Evolutionary conservation across 2,797 vertebrate genomes (phyloP), one percentile per base, ranked within the genome.

Genomic region (Diplodus puntazzo): DNA sequence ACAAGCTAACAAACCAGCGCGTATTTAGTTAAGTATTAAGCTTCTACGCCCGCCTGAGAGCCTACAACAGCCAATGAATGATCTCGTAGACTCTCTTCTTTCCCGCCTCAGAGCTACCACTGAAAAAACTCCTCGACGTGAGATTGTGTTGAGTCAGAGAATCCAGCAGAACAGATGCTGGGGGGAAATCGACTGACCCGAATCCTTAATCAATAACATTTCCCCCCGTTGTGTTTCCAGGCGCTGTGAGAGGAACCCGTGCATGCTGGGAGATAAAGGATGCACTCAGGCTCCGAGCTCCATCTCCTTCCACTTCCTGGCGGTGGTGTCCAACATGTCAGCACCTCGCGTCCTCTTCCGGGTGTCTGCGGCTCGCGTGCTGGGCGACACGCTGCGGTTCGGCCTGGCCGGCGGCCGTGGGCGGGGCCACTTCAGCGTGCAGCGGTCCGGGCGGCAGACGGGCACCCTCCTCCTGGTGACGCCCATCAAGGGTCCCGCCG

Each of bases 241-340:
- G 87, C 96, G 96, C 55, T 97, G 97, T 1, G 96, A 97, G 90
- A 95, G 95, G 87, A 96, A 94, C 80, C 96, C 96, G 0, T 98
- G 97, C 68, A 92, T 95, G 68, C 71, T 94, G 82, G 95, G 93
- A 25, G 96, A 95, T 89, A 80, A 69, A 46, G 85, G 84, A 3
- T 97, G 97, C 87, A 71, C 73, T 8, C 92, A 93, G 80, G 95
- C 97, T 0, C 95, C 97, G 14, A 93, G 89, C 88, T 97, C 96
- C 21, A 88, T 97, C 89, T 96, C 95, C 86, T 97, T 96, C 92
- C 96, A 97, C 91, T 97, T 95, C 91, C 92, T 97, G 79, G 89
- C 96, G 0, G 77, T 97, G 60, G 95, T 95, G 68, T 96, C 97
- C 73, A 97, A 97, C 94, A 92, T 94, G 86, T 90, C 94, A 0